Percentiles rank a stretch among this genome's conserved stretches.
phyloP scores from a whole-genome alignment of 2,797 vertebrate genomes.

The Philypnodon macrostomus region DNA sequence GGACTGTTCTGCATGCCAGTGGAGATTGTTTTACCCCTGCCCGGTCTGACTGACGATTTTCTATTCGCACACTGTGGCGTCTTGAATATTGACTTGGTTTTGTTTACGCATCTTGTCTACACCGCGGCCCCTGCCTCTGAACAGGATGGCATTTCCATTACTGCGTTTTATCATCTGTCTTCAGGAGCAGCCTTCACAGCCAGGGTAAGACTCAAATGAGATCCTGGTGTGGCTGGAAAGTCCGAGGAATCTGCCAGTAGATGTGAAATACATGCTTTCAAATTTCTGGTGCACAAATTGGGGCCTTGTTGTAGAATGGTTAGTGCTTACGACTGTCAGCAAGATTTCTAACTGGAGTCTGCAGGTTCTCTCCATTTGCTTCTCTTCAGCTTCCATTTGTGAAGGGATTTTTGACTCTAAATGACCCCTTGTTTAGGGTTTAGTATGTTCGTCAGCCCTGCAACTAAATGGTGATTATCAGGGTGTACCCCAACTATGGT shows the following conservation, averaged over 20 bases:
- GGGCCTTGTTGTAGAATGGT: too few species aligned
- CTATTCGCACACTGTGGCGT: constrained; percentile 47
- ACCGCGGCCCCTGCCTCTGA: constrained; percentile 31
- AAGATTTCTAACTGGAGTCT: too few species aligned
- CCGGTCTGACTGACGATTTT: constrained; percentile 61
- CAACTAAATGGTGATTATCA: too few species aligned
- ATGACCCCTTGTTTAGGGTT: too few species aligned
- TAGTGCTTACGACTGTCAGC: too few species aligned
- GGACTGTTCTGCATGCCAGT: constrained; percentile 46
- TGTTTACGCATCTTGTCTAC: constrained; percentile 46
- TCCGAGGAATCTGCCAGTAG: constrained; percentile 27
- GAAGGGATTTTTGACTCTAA: too few species aligned
- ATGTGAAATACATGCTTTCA: too few species aligned
- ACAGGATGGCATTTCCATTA: constrained; percentile 67
- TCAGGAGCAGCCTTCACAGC: constrained; percentile 45
- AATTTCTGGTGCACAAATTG: too few species aligned
- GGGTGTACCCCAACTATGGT: too few species aligned
- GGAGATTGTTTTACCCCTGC: constrained; percentile 49
- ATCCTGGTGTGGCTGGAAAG: constrained; percentile 39
- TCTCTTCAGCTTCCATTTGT: too few species aligned
- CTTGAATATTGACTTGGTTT: constrained; percentile 59
- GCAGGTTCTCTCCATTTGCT: too few species aligned
- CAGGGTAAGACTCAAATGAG: constrained; percentile 47
- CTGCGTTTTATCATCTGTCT: constrained; percentile 60
- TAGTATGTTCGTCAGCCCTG: too few species aligned